These are phyloP conservation scores for Pantherophis guttatus DNA, from an alignment of 2,113 vertebrate genomes.

Conservation along the genomic window DNA sequence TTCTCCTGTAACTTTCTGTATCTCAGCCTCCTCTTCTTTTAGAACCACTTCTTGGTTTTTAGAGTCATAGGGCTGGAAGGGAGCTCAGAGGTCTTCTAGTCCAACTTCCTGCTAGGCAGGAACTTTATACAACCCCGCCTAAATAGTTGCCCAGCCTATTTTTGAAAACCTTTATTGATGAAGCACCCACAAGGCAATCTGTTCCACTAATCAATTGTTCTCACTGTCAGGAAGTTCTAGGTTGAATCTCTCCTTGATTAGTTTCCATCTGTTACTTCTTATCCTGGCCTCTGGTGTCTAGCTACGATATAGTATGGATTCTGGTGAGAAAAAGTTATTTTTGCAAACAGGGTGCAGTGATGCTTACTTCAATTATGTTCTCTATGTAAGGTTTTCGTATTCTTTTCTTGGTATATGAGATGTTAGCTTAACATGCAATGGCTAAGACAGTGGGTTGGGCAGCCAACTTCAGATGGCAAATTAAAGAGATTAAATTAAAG, in stretches of 20 bases:
- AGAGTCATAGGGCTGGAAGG: no score
- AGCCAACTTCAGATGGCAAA: neutral
- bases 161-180: no score
- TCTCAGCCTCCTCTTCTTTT: neutral
- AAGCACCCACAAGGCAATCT: no score
- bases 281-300: no score
- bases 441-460: neutral
- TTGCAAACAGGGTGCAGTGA: neutral
- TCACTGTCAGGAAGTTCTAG: no score
- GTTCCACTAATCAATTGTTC: no score
- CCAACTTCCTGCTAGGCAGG: no score
- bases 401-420: neutral
- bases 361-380: neutral
- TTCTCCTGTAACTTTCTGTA: neutral
- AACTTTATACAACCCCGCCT: no score
- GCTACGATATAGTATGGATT: neutral
- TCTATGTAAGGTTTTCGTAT: neutral
- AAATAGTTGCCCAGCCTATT: no score
- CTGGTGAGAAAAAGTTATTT: neutral
- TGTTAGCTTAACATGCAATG: neutral
- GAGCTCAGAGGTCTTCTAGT: no score
- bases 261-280: no score
- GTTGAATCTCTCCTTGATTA: no score
- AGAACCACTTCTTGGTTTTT: neutral
- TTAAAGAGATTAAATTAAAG: accelerated